Evolutionary conservation across 2,888 invertebrate species (phyloP), one percentile per base, ranked within the genome.

Genomic region (Ormyrus nitidulus): DNA sequence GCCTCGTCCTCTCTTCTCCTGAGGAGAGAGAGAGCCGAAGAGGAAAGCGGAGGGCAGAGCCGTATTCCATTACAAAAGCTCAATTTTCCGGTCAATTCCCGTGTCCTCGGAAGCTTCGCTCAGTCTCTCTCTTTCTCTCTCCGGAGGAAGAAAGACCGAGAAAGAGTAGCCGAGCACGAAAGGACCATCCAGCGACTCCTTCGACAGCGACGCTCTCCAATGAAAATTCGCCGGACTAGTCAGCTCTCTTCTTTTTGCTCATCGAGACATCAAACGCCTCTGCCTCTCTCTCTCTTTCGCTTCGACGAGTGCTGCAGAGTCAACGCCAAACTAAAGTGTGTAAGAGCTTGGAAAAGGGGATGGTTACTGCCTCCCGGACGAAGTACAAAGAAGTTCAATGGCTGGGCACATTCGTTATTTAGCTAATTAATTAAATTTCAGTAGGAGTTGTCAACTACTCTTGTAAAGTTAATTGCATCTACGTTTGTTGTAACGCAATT

Each of bases 121-220:
- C 46, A 13, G 19, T 19, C 19, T 19, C 19, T 19, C 19, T 19
- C n/a, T n/a, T 19, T 34, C 34, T 34, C 34, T 34, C 13, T 11
- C 34, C 68, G 5, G 5, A 10, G 44, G n/a, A 34, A 10, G 44
- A 34, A 34, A 10, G 34, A 44, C 44, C 34, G 34, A 68, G 44
- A 54, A 49, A 19, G 54, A 13, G 80, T 79, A 34, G 54, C 81
- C 78, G 74, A 82, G 80, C 34, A 34, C 34, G 34, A 34, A 34
- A 84, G 79, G 81, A 69, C 76, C 72, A 81, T 64, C 72, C 76
- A 81, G 76, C 79, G 78, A 77, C 79, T 83, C 83, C 83, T 82
- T 83, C 53, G 75, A 68, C 66, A 68, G 51, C 65, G 54, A 9
- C 72, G 11, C 11, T 44, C 10, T 56, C 81, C 84, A 82, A 79